Conservation (phyloP, 1,140 invertebrate genomes). For the Tetraneura akinire region DNA sequence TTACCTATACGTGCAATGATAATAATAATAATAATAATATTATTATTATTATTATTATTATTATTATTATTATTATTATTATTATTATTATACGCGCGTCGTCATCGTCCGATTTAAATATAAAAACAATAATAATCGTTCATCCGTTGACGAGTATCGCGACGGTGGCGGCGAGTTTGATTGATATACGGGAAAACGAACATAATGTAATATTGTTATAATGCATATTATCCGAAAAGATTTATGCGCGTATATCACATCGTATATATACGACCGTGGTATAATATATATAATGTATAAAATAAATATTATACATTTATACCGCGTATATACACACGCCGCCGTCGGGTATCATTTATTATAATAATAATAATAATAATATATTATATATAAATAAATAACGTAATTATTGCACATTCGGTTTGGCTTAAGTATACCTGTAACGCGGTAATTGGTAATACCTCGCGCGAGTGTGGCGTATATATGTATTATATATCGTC, state of each 20-base stretch:
- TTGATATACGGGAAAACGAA: constrained; percentile 8
- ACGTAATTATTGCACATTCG: neutral
- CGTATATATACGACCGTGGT: neutral
- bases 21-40: neutral
- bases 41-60: no score
- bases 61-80: no score
- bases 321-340: neutral
- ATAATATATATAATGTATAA: no score
- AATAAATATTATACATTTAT: no score
- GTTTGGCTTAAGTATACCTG: no score
- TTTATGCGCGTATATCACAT: neutral
- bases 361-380: no score
- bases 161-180: constrained; percentile 2
- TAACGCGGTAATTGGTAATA: neutral
- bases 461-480: neutral
- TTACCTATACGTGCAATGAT: no score
- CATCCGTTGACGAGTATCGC: neutral
- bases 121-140: neutral
- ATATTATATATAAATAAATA: neutral
- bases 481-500: neutral
- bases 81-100: neutral
- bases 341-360: neutral
- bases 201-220: neutral
- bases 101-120: neutral
- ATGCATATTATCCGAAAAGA: neutral